Base-by-base conservation (phyloP, 2,113 vertebrate genomes). In the Tachuris rubrigastra region DNA sequence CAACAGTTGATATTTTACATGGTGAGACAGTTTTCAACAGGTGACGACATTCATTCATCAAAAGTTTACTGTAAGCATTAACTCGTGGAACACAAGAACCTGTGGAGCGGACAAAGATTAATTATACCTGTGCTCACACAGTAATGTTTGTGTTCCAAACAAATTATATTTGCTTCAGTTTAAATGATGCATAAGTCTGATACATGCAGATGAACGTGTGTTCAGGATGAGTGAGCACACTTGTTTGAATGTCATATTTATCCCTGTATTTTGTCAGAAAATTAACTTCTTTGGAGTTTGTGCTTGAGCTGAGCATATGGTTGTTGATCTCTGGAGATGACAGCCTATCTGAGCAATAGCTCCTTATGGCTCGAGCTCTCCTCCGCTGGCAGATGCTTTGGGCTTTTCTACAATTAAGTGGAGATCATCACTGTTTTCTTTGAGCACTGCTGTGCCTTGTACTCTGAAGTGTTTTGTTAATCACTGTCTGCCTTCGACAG, bases 211-310 rank as follows among this genome's bases (percentile, higher is more conserved):
- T 98, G 98, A 99, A 98, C 91, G 98, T 98, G 97, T 98, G 99
- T 99, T 99, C 98, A 99, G 99, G 99, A 99, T 99, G 99, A 99
- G 98, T 99, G 99, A 99, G 98, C 99, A 98, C 99, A 99, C 99
- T 99, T 99, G 99, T 99, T 99, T 99, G 99, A 99, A 99, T 99
- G 99, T 99, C 99, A 99, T 99, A 99, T 99, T 99, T 99, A 99
- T 99, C 98, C 98, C 98, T 97, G 98, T 98, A 98, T 99, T 99
- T 99, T 99, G 99, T 99, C 99, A 99, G 99, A 99, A 99, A 99
- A 99, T 99, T 98, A 99, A 99, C 99, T 99, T 99, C 98, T 99
- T 98, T 98, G 98, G 99, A 99, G 99, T 99, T 99, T 99, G 98
- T 98, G 97, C 98, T 98, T 98, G 99, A 99, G 99, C 98, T 98